These are phyloP conservation scores for Drosophila melanosoma DNA, from an alignment of 2,888 invertebrate species.

Conservation along the genomic window DNA sequence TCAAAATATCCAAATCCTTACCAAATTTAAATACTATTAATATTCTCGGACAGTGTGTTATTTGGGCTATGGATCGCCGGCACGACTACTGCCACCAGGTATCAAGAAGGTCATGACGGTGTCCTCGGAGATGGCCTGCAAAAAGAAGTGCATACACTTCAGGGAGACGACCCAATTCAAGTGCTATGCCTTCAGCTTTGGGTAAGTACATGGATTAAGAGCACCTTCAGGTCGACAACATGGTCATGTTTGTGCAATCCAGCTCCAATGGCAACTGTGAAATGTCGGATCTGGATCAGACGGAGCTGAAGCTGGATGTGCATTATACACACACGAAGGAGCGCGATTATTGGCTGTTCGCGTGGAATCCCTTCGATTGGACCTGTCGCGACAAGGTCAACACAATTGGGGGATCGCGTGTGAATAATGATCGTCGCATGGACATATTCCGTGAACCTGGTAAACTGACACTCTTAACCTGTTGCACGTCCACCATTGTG, in stretches of 20 bases:
- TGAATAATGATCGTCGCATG: conserved; percentile 85
- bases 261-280: conserved; percentile 87
- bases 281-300: conserved; percentile 91
- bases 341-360: conserved; percentile 89
- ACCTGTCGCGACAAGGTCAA: conserved; percentile 87
- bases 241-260: background rate
- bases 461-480: conserved; percentile 84
- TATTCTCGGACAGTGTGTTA: conserved; percentile 88
- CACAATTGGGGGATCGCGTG: conserved; percentile 84
- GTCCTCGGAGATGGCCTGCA: conserved; percentile 89
- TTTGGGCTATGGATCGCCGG: conserved; percentile 91
- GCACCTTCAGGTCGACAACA: background rate
- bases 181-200: conserved; percentile 92
- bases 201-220: conserved; percentile 83
- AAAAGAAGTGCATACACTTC: conserved; percentile 88
- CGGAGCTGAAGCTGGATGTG: conserved; percentile 90
- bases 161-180: conserved; percentile 87
- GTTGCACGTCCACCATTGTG: conserved; percentile 84
- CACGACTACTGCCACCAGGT: conserved; percentile 88
- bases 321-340: conserved; percentile 89
- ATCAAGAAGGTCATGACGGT: conserved; percentile 89
- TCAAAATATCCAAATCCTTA: background rate
- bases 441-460: conserved; percentile 85
- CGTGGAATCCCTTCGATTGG: conserved; percentile 92
- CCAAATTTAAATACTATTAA: too few species aligned